Percentiles rank a stretch among this genome's conserved stretches.
phyloP scores from a whole-genome alignment of 2,113 vertebrate genomes.

The Choloepus hoffmanni region DNA sequence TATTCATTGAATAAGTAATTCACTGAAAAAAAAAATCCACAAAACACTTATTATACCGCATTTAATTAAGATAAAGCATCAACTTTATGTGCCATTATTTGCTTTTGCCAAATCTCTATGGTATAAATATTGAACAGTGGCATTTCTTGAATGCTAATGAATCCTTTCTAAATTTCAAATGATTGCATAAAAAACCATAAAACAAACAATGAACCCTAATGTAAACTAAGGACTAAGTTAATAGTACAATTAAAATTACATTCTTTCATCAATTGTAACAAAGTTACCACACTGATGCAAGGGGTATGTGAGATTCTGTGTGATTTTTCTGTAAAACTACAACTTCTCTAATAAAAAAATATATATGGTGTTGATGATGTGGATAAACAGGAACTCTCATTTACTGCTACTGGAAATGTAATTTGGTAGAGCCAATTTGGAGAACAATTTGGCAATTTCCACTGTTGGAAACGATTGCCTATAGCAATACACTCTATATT shows the following conservation, averaged over 20 bases:
- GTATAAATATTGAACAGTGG: constrained; percentile 91
- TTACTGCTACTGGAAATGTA: no score
- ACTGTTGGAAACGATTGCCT: not conserved
- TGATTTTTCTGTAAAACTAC: no score
- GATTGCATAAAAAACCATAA: constrained; percentile 82
- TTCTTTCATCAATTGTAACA: no score
- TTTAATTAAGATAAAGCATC: constrained; percentile 92
- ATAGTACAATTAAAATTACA: no score
- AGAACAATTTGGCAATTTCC: not conserved
- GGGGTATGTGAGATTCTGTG: no score
- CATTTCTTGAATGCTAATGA: constrained; percentile 89
- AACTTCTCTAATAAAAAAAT: no score
- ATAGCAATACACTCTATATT: not conserved
- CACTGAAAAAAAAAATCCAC: constrained; percentile 74
- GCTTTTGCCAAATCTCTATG: constrained; percentile 88
- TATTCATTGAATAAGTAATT: constrained; percentile 28
- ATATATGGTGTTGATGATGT: not conserved
- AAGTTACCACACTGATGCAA: no score
- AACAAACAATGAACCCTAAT: no score
- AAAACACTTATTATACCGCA: constrained; percentile 88
- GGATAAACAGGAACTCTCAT: not conserved
- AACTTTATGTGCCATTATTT: constrained; percentile 90
- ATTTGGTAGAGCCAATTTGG: not conserved
- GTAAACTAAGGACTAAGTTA: no score
- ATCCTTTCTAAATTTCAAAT: constrained; percentile 90